Percentiles rank a stretch among this genome's conserved stretches.
Conservation (phyloP, 2,113 vertebrate genomes). For the Xenopus laevis region DNA sequence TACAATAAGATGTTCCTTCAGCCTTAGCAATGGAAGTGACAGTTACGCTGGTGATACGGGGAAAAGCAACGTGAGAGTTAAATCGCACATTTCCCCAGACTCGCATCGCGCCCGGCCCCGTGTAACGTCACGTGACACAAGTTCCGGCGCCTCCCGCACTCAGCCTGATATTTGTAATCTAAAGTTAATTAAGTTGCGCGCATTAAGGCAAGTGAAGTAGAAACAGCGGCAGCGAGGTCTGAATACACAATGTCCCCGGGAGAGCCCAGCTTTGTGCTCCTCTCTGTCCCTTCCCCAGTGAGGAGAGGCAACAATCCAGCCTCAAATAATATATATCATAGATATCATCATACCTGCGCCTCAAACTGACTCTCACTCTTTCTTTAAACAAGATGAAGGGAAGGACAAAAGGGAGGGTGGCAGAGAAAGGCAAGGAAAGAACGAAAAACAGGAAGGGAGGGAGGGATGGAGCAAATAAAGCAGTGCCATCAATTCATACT, state of each 20-base stretch:
- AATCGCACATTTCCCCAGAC: neutral
- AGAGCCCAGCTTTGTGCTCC: neutral
- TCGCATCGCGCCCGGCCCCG: neutral
- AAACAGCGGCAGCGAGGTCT: constrained; percentile 24
- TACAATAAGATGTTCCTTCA: neutral
- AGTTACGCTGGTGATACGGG: neutral
- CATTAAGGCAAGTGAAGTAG: constrained; percentile 35
- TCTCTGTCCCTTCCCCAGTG: no score
- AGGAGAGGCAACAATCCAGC: no score
- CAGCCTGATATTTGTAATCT: constrained; percentile 15
- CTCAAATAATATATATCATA: no score
- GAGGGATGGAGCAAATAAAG: no score
- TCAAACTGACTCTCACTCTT: no score
- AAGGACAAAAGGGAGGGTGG: no score
- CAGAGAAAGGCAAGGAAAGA: no score
- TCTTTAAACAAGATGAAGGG: no score
- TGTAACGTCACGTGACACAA: neutral
- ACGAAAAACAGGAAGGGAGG: no score
- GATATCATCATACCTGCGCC: no score
- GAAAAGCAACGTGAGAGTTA: neutral
- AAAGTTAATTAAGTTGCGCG: constrained; percentile 40
- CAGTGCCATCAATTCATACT: no score
- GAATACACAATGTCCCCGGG: neutral
- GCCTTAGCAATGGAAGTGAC: no score
- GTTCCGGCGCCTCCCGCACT: neutral